A percentile compares a stretch with the other conserved stretches of the same genome.
Evolutionary conservation across 2,113 vertebrate genomes (phyloP).

Genomic region (Microtus ochrogaster): DNA sequence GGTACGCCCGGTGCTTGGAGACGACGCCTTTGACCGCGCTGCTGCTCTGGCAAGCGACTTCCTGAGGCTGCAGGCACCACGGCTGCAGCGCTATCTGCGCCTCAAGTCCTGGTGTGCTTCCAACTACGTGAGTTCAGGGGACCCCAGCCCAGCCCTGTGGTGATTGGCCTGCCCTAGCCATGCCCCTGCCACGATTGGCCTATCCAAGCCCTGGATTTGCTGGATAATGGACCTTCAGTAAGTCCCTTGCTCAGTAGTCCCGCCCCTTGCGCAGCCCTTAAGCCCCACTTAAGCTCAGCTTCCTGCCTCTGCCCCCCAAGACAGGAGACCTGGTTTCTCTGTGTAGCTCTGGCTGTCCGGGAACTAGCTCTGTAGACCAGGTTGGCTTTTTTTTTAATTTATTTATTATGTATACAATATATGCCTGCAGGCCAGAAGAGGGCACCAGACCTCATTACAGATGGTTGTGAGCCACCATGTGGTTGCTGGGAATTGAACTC

Average conservation of each 20-base stretch:
- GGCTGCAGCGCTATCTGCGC: slow-evolving; percentile 93
- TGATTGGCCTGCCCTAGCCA: not conserved
- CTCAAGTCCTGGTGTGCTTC: slow-evolving; percentile 93
- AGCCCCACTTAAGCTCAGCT: not conserved
- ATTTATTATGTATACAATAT: no score
- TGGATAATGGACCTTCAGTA: not conserved
- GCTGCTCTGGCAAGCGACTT: slow-evolving; percentile 88
- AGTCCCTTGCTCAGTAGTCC: not conserved
- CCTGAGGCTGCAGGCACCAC: slow-evolving; percentile 88
- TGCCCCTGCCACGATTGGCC: not conserved
- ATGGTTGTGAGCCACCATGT: no score
- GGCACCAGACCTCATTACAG: no score
- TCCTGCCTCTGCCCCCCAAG: not conserved
- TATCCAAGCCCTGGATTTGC: not conserved
- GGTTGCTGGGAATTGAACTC: no score
- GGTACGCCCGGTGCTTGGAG: slow-evolving; percentile 88
- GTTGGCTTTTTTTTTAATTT: no score
- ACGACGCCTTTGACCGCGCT: slow-evolving; percentile 86
- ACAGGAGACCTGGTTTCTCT: not conserved
- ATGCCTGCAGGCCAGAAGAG: no score
- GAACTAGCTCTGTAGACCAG: no score
- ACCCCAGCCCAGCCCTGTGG: not conserved
- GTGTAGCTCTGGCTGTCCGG: not conserved
- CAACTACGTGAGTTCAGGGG: slow-evolving; percentile 91
- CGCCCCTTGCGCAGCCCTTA: not conserved